These are phyloP conservation scores for Bombus polaris DNA, from an alignment of 1,140 invertebrate genomes.

Conservation along the genomic window DNA sequence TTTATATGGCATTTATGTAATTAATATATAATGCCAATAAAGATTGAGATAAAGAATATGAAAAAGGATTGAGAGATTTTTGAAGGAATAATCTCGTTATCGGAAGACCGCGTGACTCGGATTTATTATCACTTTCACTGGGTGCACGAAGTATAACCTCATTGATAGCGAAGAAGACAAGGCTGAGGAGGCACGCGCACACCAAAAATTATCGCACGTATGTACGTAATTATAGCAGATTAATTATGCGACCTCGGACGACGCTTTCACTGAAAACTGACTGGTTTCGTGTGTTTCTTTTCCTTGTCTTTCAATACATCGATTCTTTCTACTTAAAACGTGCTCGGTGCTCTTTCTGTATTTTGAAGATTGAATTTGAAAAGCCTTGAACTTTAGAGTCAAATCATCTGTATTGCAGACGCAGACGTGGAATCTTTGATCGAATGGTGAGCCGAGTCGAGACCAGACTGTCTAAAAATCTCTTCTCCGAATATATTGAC, in stretches of 20 bases:
- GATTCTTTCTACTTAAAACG: background rate
- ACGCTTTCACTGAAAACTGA: slow-evolving; percentile 15
- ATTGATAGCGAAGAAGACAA: background rate
- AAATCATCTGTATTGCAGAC: background rate
- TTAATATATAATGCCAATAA: background rate
- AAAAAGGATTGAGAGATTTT: background rate
- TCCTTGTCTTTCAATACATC: too few species aligned
- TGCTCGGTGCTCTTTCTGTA: background rate
- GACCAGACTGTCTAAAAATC: background rate
- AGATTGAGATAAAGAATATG: background rate
- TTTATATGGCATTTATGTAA: background rate
- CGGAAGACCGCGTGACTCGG: background rate
- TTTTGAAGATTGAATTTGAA: background rate
- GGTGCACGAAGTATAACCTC: background rate
- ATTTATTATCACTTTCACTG: slow-evolving; percentile 40
- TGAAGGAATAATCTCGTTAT: background rate
- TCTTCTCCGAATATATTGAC: background rate
- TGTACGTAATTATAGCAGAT: slow-evolving; percentile 15
- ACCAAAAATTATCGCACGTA: background rate
- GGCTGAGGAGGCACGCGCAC: background rate
- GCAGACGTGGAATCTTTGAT: background rate
- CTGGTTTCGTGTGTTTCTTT: background rate
- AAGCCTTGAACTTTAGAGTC: background rate
- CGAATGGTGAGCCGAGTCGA: background rate
- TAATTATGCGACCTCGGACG: slow-evolving; percentile 12